phyloP scores from a whole-genome alignment of 2,888 invertebrate genomes.

The Erebia epiphron region DNA sequence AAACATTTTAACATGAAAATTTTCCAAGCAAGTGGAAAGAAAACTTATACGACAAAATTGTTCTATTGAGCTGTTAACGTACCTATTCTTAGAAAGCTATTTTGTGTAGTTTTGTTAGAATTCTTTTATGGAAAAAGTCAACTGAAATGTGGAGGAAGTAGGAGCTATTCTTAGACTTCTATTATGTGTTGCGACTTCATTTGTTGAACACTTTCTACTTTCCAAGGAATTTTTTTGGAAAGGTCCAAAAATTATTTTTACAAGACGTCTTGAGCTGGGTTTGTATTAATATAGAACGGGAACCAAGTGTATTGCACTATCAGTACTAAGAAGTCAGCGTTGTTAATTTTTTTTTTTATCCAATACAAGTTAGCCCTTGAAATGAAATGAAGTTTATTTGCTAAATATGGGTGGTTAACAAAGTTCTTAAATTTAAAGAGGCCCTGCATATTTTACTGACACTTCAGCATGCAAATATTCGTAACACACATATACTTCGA shows the following conservation, averaged over 20 bases:
- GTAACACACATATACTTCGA: too few species aligned
- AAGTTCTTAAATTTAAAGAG: too few species aligned
- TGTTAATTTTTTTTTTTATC: too few species aligned
- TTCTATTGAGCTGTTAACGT: slow-evolving; percentile 11
- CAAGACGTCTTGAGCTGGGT: neutral
- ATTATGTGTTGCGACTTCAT: neutral
- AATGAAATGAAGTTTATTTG: too few species aligned
- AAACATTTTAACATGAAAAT: neutral
- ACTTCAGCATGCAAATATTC: too few species aligned
- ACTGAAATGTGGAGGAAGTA: slow-evolving; percentile 14
- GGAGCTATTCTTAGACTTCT: slow-evolving; percentile 8
- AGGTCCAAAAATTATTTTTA: neutral
- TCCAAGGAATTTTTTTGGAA: neutral
- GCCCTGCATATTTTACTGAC: too few species aligned
- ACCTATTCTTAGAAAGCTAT: slow-evolving; percentile 16
- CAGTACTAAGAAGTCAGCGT: too few species aligned
- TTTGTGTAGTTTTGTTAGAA: slow-evolving; percentile 18
- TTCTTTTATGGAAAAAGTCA: slow-evolving; percentile 13
- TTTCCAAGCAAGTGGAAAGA: neutral
- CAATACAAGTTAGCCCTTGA: too few species aligned
- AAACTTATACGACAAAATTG: slow-evolving; percentile 8
- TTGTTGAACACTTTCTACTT: neutral
- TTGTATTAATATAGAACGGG: too few species aligned
- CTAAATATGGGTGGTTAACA: too few species aligned
- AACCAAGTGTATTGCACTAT: too few species aligned